Evolutionary conservation across 1,140 invertebrate genomes (phyloP).

Genomic region (Parapsyche elsis): DNA sequence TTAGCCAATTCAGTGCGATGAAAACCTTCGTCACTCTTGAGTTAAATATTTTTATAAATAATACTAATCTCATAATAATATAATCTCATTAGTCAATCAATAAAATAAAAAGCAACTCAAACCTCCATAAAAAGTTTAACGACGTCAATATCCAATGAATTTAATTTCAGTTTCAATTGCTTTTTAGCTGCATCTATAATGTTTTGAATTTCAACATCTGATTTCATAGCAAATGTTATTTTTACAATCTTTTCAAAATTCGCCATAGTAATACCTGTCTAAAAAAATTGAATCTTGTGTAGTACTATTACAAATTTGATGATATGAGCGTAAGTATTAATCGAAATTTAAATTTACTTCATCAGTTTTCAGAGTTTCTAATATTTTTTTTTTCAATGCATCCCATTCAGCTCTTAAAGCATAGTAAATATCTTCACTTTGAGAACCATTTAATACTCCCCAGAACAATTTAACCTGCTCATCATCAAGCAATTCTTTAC

Average conservation of each 20-base stretch:
- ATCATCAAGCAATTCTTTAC: constrained; percentile 63
- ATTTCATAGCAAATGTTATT: constrained; percentile 63
- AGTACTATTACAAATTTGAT: not conserved
- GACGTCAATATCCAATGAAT: constrained; percentile 60
- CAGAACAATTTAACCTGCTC: constrained; percentile 64
- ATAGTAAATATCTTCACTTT: constrained; percentile 64
- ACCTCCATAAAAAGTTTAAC: constrained; percentile 65
- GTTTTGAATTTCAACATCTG: constrained; percentile 66
- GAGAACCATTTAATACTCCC: constrained; percentile 61
- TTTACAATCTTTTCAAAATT: constrained; percentile 63
- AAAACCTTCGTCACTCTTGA: constrained; percentile 65
- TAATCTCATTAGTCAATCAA: constrained; percentile 57
- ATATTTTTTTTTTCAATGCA: constrained; percentile 57
- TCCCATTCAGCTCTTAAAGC: constrained; percentile 60
- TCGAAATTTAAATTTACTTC: constrained; percentile 57
- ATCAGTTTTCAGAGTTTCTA: constrained; percentile 57
- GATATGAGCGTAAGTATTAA: not conserved
- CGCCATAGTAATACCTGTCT: constrained; percentile 61
- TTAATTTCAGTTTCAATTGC: constrained; percentile 65
- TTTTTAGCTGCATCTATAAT: constrained; percentile 62
- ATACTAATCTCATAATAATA: no score
- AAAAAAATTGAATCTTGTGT: constrained; percentile 33
- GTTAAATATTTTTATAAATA: constrained; percentile 7
- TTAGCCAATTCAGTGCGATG: constrained; percentile 62
- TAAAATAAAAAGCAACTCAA: constrained; percentile 14